Evolutionary conservation across 2,797 vertebrate species (phyloP), one percentile per base, ranked within the genome.

Genomic region (Schizothorax lantsangensis): DNA sequence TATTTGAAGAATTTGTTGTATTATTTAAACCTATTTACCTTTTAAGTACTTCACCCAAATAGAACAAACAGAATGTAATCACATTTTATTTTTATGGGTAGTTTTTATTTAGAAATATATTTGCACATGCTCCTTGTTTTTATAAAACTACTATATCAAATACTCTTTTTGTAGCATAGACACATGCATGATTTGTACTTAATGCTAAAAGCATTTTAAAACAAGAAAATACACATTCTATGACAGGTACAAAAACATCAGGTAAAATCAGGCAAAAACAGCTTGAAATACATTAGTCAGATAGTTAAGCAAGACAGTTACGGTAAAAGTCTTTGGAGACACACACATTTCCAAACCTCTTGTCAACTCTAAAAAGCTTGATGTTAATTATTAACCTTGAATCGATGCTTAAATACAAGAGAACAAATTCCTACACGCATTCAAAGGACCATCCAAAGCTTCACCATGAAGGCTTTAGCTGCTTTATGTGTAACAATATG

Each of bases 361-460:
- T 62, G 17, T 57, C 17, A 33, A 78, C 12, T 26, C 40, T 10
- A 45, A 49, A 57, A 75, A 71, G 38, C 57, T 73, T 26, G 6
- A 30, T 77, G 86, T 88, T 71, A 90, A 89, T 88, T 54, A 90
- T 91, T 88, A 89, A 84, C 84, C 14, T 21, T 83, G 17, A 80
- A 81, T 85, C 45, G 23, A 52, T 80, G 19, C 52, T 57, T 74
- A 54, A 45, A 77, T 54, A 79, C 36, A 88, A 59, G 79, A 40
- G 47, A 80, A 33, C 43, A 74, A 14, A 2, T 30, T 66, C 36
- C 68, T 6, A 52, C 52, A 86, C 23, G 57, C 38, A 74, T 21
- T 59, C 12, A 36, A 36, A 21, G 10, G 59, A 43, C 30, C 1
- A 21, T 62, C 33, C 79, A 73, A 23, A 15, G 17, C 47, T 59